A percentile compares a stretch with the other conserved stretches of the same genome.
Conservation (phyloP, 2,113 vertebrate species). For the Pithys albifrons region DNA sequence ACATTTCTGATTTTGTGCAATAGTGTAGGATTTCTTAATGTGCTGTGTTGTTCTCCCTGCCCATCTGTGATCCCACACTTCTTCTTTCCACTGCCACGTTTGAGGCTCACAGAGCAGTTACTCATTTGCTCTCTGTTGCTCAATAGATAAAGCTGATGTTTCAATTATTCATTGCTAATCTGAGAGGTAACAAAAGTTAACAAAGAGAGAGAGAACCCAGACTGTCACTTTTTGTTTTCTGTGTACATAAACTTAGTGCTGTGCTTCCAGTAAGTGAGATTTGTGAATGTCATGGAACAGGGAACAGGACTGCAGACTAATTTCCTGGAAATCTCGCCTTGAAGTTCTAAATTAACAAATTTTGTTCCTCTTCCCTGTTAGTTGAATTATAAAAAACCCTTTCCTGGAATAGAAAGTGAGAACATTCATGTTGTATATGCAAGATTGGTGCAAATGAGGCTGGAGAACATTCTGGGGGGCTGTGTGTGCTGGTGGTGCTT, state of each 20-base stretch:
- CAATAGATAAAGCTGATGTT: background rate
- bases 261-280: background rate
- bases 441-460: too few species aligned
- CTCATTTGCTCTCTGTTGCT: background rate
- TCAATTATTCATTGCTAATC: background rate
- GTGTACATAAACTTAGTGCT: background rate
- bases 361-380: background rate
- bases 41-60: background rate
- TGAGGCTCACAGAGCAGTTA: accelerated
- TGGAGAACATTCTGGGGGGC: background rate
- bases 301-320: background rate
- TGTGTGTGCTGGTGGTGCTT: background rate
- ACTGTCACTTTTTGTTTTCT: background rate
- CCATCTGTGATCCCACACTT: background rate
- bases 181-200: background rate
- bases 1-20: background rate
- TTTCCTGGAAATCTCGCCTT: background rate
- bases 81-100: background rate
- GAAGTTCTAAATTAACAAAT: background rate
- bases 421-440: accelerated
- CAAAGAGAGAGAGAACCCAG: background rate
- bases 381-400: background rate
- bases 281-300: background rate
- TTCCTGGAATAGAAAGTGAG: background rate
- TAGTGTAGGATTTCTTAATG: background rate